Evolutionary conservation across 2,888 invertebrate species (phyloP), one percentile per base, ranked within the genome.

Genomic region (Hymenopus coronatus): DNA sequence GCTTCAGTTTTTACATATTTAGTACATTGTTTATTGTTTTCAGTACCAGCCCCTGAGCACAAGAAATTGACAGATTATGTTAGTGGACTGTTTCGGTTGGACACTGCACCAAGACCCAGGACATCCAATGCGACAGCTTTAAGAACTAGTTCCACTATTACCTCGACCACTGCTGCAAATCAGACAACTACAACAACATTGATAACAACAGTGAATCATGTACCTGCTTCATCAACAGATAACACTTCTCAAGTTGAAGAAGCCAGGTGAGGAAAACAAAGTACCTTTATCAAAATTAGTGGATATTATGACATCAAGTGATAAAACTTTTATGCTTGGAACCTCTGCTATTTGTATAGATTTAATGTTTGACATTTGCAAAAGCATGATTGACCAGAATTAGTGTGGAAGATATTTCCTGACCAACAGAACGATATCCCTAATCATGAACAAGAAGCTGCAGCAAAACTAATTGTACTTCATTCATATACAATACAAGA

Each of bases 1-100:
- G n/a, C n/a, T n/a, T n/a, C n/a, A n/a, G n/a, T n/a, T n/a, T n/a
- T n/a, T n/a, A n/a, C n/a, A n/a, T n/a, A n/a, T n/a, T n/a, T n/a
- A n/a, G 40, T 9, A 40, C 40, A 40, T 40, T 70, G 3, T 70
- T 70, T 6, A 20, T 70, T 20, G 88, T 86, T 92, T 92, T 88
- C 92, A 96, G 96, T 95, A 92, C 95, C 95, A 92, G 95, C 94
- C 90, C 95, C 96, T 82, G 95, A 96, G 91, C 95, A 95, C 92
- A 96, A 96, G 92, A 95, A 96, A 91, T 95, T 95, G 84, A 95
- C 96, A 90, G 96, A 96, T 92, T 96, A 96, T 92, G 96, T 96
- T 91, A 94, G 94, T 91, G 96, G 96, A 88, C 92, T 96, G 90
- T 96, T 96, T 92, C 94, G 94, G 91, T 93, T 95, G 90, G 95